These are phyloP conservation scores for Cotesia typhae DNA, from an alignment of 1,140 invertebrate genomes.

Conservation along the genomic window DNA sequence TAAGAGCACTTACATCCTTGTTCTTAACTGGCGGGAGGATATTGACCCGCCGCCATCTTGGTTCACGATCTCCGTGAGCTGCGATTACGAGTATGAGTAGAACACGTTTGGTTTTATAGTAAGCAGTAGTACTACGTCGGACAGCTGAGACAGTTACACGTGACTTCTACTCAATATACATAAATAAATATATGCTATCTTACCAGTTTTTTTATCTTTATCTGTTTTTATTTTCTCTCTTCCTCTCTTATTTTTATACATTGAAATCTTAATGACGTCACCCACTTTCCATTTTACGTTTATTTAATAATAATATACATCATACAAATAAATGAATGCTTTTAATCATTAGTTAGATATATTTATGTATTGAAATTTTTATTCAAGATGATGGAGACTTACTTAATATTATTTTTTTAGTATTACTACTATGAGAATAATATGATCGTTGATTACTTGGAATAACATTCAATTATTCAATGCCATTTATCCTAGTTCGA, in stretches of 20 bases:
- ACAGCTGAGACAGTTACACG: slow-evolving; percentile 43
- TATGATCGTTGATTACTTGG: no score
- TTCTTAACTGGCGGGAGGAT: slow-evolving; percentile 43
- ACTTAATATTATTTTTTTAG: no score
- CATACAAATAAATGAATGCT: no score
- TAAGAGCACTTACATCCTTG: background rate
- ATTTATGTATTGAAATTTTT: no score
- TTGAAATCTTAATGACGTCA: no score
- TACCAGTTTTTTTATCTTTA: background rate
- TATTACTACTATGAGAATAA: no score
- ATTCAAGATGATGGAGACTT: no score
- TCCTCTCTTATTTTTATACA: background rate
- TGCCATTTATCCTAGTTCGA: no score
- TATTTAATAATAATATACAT: no score
- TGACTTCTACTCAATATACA: slow-evolving; percentile 34
- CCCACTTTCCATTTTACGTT: no score
- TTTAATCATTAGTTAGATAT: no score
- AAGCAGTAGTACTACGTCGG: slow-evolving; percentile 54
- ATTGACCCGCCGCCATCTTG: slow-evolving; percentile 57
- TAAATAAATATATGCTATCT: slow-evolving; percentile 1
- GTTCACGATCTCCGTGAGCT: slow-evolving; percentile 44
- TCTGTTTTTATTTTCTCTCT: background rate
- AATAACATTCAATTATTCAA: no score
- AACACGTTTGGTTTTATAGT: background rate
- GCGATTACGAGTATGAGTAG: slow-evolving; percentile 35